Percentiles rank a stretch among this genome's conserved stretches.
phyloP scores from a whole-genome alignment of 37 sponge, comb jelly and placozoan species.

The Bolinopsis microptera region DNA sequence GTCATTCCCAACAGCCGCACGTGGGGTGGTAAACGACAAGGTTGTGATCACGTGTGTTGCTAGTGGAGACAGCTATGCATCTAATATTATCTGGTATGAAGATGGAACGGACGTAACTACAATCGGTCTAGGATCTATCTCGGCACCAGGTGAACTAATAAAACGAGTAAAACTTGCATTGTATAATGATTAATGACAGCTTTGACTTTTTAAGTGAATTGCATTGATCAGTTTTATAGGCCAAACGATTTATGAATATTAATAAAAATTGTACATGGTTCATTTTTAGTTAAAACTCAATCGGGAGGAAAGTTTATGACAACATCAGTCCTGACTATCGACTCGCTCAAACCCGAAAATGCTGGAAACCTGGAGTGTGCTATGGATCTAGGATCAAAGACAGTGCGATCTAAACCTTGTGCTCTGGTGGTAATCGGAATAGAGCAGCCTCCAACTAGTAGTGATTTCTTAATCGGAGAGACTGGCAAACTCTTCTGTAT shows the following conservation, averaged over 20 bases:
- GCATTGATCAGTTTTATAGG: no score
- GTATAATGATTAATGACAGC: no score
- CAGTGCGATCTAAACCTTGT: background rate
- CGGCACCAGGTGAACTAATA: background rate
- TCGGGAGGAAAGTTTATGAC: constrained; percentile 13
- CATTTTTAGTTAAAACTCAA: background rate
- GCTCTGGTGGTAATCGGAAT: constrained; percentile 17
- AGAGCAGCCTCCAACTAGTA: background rate
- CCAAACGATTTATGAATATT: no score
- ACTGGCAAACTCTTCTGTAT: constrained; percentile 34
- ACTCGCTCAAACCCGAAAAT: background rate
- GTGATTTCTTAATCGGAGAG: background rate
- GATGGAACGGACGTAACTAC: background rate
- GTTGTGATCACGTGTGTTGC: constrained; percentile 35
- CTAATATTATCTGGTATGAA: background rate
- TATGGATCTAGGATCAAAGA: background rate
- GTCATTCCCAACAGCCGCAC: constrained; percentile 36
- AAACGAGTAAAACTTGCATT: no score
- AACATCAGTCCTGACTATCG: background rate
- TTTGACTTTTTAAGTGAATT: no score
- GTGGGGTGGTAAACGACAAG: background rate
- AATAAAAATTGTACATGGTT: no score
- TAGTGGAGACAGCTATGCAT: constrained; percentile 39
- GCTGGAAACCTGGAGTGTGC: constrained; percentile 5
- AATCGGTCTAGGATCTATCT: background rate